Evolutionary conservation across 2,888 invertebrate species (phyloP), one percentile per base, ranked within the genome.

Genomic region (Pimpla rufipes): DNA sequence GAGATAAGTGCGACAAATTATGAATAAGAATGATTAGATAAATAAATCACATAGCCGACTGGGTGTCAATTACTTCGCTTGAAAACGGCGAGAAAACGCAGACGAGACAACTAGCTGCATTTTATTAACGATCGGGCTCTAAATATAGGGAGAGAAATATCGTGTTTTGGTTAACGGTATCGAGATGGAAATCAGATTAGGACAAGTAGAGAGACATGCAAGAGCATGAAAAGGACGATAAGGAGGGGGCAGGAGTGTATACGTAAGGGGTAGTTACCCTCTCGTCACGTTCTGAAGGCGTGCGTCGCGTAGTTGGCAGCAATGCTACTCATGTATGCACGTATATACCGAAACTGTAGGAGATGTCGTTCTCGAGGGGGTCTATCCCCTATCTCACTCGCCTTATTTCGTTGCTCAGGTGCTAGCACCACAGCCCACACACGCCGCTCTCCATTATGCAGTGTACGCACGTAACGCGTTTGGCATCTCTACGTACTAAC

Each of bases 401-500:
- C 21, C 18, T 57, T 55, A 57, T 57, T 66, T 40, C 74, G 29
- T 37, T 47, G 23, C 70, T 71, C 79, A 70, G 83, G 70, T 75
- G 83, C 83, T 80, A 78, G 80, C 78, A 79, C 75, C 75, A 71
- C 79, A 81, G 80, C 83, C 74, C 75, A 62, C 79, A 78, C 81
- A 84, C 76, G 85, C 78, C 82, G 70, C 78, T 52, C 66, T 76
- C 77, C 62, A 85, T 85, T 87, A 87, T 85, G 86, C 82, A 87
- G 86, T 85, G 57, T 85, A 86, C 87, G 86, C 86, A 87, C 86
- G 86, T 87, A 86, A 86, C 85, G 74, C 81, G 84, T 84, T 87
- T 79, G 83, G 74, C 84, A 62, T 75, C 75, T 75, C 79, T 76
- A 62, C 71, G 59, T 79, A 66, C 82, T 47, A 70, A 79, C 70